Evolutionary conservation across 64 coral and sea anemone genomes (phyloP).

Genomic region (Dendrophyllia cribrosa): DNA sequence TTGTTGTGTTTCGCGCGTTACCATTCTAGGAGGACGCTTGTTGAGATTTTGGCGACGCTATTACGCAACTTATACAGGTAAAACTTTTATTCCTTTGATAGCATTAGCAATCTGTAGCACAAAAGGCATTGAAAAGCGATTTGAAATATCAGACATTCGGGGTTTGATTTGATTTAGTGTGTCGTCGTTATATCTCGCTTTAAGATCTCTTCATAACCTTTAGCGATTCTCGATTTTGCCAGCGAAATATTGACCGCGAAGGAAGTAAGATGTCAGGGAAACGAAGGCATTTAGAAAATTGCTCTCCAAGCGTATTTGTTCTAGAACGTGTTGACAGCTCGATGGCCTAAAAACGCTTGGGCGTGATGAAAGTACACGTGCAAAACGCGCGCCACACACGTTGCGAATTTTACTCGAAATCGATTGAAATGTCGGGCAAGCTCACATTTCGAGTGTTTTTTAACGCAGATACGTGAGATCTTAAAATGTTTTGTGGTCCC

Average conservation of each 20-base stretch:
- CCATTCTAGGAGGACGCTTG: not conserved
- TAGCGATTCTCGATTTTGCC: not conserved
- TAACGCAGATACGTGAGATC: not conserved
- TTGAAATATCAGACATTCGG: slow-evolving; percentile 21
- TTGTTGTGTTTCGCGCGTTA: not conserved
- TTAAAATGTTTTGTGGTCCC: not conserved
- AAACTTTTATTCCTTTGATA: slow-evolving; percentile 24
- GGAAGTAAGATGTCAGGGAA: slow-evolving; percentile 63
- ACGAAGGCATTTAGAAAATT: slow-evolving; percentile 73
- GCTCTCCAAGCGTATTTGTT: slow-evolving; percentile 58
- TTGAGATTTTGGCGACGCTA: slow-evolving; percentile 2
- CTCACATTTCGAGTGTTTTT: slow-evolving; percentile 23
- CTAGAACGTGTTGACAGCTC: slow-evolving; percentile 70
- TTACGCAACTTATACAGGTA: slow-evolving; percentile 5
- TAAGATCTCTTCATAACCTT: not conserved
- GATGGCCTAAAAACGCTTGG: slow-evolving; percentile 36
- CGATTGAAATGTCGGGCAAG: not conserved
- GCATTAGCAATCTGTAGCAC: slow-evolving; percentile 8
- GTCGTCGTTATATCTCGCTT: not conserved
- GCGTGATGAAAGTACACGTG: slow-evolving; percentile 61
- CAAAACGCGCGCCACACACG: slow-evolving; percentile 16
- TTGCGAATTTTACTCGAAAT: not conserved
- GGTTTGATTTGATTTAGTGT: not conserved
- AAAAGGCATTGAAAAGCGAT: slow-evolving; percentile 15
- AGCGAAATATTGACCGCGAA: slow-evolving; percentile 32